These are phyloP conservation scores for Neomorphus geoffroyi DNA, from an alignment of 2,797 vertebrate genomes.

Conservation along the genomic window DNA sequence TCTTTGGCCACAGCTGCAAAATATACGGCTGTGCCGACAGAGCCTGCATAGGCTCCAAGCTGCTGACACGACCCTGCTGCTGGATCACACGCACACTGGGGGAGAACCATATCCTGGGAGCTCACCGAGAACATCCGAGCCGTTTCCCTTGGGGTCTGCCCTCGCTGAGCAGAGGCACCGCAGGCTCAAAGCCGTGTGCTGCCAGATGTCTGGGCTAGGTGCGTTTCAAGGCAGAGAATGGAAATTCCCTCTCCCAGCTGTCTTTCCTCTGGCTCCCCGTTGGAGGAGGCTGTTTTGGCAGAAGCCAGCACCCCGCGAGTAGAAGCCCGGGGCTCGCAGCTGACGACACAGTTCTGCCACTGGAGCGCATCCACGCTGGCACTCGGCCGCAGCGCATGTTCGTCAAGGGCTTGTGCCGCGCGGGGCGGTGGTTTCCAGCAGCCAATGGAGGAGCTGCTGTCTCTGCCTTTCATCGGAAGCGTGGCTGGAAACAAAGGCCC, in stretches of 20 bases:
- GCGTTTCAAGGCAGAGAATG: background rate
- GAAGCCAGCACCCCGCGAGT: background rate
- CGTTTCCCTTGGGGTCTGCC: background rate
- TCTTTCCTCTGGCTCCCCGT: background rate
- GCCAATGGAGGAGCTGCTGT: background rate
- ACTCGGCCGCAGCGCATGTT: background rate
- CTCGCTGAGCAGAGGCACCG: background rate
- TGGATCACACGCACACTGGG: background rate
- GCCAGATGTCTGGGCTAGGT: background rate
- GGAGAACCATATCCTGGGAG: background rate
- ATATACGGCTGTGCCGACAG: background rate
- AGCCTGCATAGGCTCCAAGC: background rate
- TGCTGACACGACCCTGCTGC: background rate
- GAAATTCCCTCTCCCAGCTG: background rate
- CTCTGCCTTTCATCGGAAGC: background rate
- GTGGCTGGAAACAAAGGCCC: slow-evolving; percentile 17
- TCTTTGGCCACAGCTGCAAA: background rate
- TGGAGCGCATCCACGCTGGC: background rate
- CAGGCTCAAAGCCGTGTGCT: rapidly evolving
- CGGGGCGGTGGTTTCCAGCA: background rate
- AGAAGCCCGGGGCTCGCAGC: background rate
- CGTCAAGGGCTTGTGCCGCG: background rate
- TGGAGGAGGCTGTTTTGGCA: background rate
- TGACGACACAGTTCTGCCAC: background rate
- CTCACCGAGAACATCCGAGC: rapidly evolving